These are phyloP conservation scores for Palythoa caribaeorum DNA, from an alignment of 92 coral and sea anemone genomes.

Conservation along the genomic window DNA sequence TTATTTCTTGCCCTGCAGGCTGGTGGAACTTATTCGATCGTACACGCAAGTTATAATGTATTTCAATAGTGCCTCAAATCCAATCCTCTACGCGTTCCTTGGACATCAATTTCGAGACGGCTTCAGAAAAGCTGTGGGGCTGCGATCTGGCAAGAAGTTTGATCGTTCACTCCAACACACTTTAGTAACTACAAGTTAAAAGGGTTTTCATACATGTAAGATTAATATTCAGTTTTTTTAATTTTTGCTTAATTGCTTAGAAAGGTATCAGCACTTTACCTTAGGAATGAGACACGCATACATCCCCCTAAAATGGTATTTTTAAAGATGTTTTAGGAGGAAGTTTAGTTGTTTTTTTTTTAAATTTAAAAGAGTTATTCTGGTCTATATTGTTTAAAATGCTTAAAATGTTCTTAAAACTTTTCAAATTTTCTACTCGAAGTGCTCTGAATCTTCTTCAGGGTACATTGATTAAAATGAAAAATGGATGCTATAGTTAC, in stretches of 20 bases:
- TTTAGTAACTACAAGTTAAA: conserved; percentile 31
- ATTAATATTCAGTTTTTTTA: not conserved
- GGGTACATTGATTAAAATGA: too few species aligned
- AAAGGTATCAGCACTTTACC: not conserved
- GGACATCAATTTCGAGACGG: conserved; percentile 82
- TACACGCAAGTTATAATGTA: conserved; percentile 75
- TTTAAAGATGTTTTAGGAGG: too few species aligned
- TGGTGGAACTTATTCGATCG: conserved; percentile 53
- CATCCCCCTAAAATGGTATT: too few species aligned
- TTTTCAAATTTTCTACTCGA: too few species aligned
- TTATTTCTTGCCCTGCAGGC: conserved; percentile 65
- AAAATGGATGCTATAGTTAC: too few species aligned
- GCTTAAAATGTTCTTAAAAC: too few species aligned
- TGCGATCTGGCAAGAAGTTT: conserved; percentile 29
- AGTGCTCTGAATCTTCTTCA: too few species aligned
- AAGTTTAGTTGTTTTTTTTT: too few species aligned
- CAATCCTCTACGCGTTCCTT: conserved; percentile 84
- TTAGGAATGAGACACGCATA: too few species aligned
- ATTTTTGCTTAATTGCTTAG: not conserved
- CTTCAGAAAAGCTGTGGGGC: conserved; percentile 62
- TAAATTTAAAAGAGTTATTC: too few species aligned
- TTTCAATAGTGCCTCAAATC: conserved; percentile 88
- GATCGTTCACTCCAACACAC: not conserved
- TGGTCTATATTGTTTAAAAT: too few species aligned
- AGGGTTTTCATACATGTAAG: not conserved